Evolutionary conservation across 2,113 vertebrate species (phyloP).

Genomic region (Callopanchax toddi): DNA sequence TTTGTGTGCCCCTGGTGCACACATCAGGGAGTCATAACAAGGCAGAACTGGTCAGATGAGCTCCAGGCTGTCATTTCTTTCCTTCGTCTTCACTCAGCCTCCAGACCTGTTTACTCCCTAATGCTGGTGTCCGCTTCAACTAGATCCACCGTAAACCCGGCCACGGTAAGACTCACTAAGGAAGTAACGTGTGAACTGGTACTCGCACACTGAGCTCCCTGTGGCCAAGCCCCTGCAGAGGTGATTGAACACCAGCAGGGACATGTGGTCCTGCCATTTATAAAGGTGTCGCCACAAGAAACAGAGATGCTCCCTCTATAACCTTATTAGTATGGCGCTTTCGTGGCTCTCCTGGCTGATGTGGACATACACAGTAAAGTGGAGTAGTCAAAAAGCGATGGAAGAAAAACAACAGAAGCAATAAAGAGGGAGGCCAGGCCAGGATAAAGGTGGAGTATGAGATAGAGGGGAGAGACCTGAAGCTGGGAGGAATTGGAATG

Average conservation of each 20-base stretch:
- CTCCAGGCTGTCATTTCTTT: conserved; percentile 74
- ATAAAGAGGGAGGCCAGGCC: conserved; percentile 6
- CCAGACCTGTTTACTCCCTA: conserved; percentile 65
- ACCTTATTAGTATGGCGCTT: conserved; percentile 71
- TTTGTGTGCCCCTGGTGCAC: conserved; percentile 65
- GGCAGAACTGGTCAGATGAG: conserved; percentile 67
- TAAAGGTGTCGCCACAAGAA: conserved; percentile 70
- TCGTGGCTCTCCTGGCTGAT: conserved; percentile 43
- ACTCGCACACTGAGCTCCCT: conserved; percentile 36
- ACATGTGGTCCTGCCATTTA: conserved; percentile 62
- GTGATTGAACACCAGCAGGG: conserved; percentile 70
- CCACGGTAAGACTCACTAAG: conserved; percentile 44
- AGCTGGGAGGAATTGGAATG: conserved; percentile 15
- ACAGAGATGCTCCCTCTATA: conserved; percentile 72
- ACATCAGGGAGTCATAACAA: conserved; percentile 76
- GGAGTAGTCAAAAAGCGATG: conserved; percentile 14
- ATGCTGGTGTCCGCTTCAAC: conserved; percentile 68
- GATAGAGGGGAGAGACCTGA: conserved; percentile 1
- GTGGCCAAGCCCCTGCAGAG: conserved; percentile 53
- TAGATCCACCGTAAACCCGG: conserved; percentile 52
- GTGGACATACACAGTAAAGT: conserved; percentile 46
- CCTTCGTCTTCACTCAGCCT: conserved; percentile 66
- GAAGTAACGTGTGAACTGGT: conserved; percentile 34
- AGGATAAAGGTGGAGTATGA: conserved; percentile 20
- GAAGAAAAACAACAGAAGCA: conserved; percentile 2